These are phyloP conservation scores for Graphium colonna DNA, from an alignment of 2,888 invertebrate genomes.

Conservation along the genomic window DNA sequence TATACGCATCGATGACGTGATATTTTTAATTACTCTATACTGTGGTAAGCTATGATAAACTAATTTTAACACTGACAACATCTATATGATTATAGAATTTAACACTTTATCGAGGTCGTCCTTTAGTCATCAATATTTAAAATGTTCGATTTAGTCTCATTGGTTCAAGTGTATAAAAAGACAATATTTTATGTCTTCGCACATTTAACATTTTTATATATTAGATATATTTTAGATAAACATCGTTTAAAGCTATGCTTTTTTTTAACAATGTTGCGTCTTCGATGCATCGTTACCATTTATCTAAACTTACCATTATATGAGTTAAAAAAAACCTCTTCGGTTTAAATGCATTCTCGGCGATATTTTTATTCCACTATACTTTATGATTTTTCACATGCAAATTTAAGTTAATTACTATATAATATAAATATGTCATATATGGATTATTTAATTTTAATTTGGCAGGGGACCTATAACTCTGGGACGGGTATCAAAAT, in stretches of 20 bases:
- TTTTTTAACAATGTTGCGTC: constrained; percentile 15
- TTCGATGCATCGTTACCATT: constrained; percentile 23
- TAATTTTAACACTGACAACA: not conserved
- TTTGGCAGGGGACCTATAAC: constrained; percentile 1
- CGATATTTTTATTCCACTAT: too few species aligned
- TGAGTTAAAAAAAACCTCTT: not conserved
- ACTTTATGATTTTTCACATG: not conserved
- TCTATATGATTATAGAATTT: not conserved
- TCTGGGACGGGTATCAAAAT: constrained; percentile 15
- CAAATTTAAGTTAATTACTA: not conserved
- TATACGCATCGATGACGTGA: too few species aligned
- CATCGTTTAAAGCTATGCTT: constrained; percentile 23
- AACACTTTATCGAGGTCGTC: not conserved
- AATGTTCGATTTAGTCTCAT: constrained; percentile 8
- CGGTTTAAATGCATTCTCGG: too few species aligned
- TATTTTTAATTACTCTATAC: not conserved
- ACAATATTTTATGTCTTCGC: constrained; percentile 7
- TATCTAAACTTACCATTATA: constrained; percentile 15
- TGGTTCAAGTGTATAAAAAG: constrained; percentile 16
- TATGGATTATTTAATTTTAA: not conserved
- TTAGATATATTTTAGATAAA: constrained; percentile 12
- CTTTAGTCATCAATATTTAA: constrained; percentile 1
- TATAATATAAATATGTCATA: not conserved
- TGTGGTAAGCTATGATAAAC: not conserved
- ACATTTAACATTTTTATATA: constrained; percentile 5